phyloP scores from a whole-genome alignment of 2,888 invertebrate species.

The Caprella mutica region DNA sequence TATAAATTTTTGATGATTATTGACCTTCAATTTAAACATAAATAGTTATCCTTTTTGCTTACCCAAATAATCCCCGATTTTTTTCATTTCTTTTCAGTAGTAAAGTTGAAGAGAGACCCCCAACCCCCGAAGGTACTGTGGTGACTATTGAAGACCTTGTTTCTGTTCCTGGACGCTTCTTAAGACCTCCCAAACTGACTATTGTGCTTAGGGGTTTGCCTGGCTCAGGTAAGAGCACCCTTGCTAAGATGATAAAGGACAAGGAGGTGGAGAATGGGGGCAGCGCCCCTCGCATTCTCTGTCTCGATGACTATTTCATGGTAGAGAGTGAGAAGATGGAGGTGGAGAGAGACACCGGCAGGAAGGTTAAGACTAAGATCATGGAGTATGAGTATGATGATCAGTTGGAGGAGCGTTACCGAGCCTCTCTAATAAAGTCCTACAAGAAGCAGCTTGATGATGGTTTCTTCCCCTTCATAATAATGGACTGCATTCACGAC shows the following conservation, averaged over 20 bases:
- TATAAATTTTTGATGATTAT: too few species aligned
- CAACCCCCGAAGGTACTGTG: slow-evolving; percentile 41
- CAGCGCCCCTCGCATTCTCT: slow-evolving; percentile 78
- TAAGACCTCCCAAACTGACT: slow-evolving; percentile 66
- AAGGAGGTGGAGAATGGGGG: slow-evolving; percentile 70
- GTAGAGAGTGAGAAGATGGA: slow-evolving; percentile 63
- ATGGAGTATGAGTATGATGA: slow-evolving; percentile 83
- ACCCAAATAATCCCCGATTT: too few species aligned
- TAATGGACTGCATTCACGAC: slow-evolving; percentile 82
- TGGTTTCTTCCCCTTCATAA: slow-evolving; percentile 81
- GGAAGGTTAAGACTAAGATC: slow-evolving; percentile 55
- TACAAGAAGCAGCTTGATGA: slow-evolving; percentile 83
- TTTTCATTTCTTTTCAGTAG: too few species aligned
- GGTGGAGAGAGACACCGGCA: slow-evolving; percentile 58
- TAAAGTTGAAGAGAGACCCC: too few species aligned
- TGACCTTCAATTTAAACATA: too few species aligned
- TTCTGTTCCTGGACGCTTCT: slow-evolving; percentile 62
- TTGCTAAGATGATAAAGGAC: slow-evolving; percentile 75
- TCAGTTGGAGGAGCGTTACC: slow-evolving; percentile 67
- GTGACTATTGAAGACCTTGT: slow-evolving; percentile 67
- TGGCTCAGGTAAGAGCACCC: slow-evolving; percentile 81
- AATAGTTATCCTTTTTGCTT: too few species aligned
- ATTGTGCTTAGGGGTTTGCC: slow-evolving; percentile 85
- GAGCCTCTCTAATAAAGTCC: slow-evolving; percentile 68
- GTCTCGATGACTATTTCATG: slow-evolving; percentile 92